Evolutionary conservation across 2,888 invertebrate species (phyloP).

Genomic region (Zygaena filipendulae): DNA sequence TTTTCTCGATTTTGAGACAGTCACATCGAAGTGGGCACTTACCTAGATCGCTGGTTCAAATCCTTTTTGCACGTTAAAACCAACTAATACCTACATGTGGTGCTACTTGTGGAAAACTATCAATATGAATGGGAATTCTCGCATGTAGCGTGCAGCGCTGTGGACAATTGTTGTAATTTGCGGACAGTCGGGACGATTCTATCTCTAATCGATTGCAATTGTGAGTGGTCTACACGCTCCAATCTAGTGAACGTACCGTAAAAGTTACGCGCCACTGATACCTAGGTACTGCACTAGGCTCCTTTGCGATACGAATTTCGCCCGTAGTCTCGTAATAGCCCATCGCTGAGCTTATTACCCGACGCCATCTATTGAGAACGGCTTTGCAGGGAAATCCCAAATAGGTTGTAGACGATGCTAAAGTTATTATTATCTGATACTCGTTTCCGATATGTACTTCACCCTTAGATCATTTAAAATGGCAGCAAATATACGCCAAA

Average conservation of each 20-base stretch:
- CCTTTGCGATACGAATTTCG: constrained; percentile 49
- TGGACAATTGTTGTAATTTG: constrained; percentile 48
- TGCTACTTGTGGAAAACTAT: no score
- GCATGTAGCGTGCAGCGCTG: no score
- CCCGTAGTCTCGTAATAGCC: constrained; percentile 53
- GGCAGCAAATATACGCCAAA: no score
- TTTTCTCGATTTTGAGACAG: no score
- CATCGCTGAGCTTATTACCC: constrained; percentile 62
- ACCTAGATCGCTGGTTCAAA: no score
- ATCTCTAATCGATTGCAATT: constrained; percentile 53
- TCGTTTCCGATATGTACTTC: constrained; percentile 32
- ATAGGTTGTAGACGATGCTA: constrained; percentile 52
- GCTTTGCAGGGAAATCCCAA: constrained; percentile 63
- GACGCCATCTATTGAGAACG: constrained; percentile 63
- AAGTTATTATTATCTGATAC: constrained; percentile 44
- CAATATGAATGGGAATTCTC: no score
- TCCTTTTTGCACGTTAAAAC: no score
- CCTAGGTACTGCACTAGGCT: constrained; percentile 25
- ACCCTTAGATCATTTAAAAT: no score
- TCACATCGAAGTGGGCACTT: no score
- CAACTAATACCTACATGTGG: no score
- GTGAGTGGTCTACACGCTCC: constrained; percentile 32
- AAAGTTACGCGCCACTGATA: constrained; percentile 45
- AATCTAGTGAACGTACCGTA: constrained; percentile 35
- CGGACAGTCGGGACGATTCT: constrained; percentile 29